Evolutionary conservation across 2,113 vertebrate species (phyloP).

Genomic region (Hippoglossus stenolepis): DNA sequence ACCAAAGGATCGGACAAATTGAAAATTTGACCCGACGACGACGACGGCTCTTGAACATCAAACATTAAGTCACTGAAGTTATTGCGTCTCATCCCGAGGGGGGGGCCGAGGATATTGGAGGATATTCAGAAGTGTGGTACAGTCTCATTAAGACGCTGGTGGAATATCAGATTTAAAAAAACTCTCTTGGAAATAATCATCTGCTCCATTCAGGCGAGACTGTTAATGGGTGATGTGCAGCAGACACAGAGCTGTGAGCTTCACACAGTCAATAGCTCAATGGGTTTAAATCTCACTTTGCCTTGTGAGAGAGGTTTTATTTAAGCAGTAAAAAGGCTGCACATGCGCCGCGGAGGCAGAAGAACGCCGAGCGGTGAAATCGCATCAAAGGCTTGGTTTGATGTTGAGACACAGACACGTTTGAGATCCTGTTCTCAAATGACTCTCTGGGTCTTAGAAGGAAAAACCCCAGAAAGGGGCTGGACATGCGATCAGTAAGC

Average conservation of each 20-base stretch:
- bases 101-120: neutral
- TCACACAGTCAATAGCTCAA: constrained; percentile 46
- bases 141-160: neutral
- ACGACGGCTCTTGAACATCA: too few relatives aligned
- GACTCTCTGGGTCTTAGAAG: too few relatives aligned
- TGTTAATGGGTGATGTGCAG: constrained; percentile 49
- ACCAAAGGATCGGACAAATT: too few relatives aligned
- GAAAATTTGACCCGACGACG: too few relatives aligned
- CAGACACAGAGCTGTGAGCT: constrained; percentile 16
- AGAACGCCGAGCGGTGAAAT: neutral
- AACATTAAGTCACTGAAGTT: too few relatives aligned
- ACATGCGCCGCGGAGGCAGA: neutral
- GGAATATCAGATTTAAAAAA: neutral
- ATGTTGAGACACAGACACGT: neutral
- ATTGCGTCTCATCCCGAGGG: too few relatives aligned
- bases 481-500: constrained; percentile 26
- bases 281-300: constrained; percentile 42
- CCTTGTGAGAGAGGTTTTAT: constrained; percentile 38
- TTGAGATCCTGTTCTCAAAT: too few relatives aligned
- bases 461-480: neutral
- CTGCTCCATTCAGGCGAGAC: constrained; percentile 31
- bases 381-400: neutral
- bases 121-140: neutral
- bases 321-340: constrained; percentile 2
- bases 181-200: constrained; percentile 42